A percentile compares a stretch with the other conserved stretches of the same genome.
Evolutionary conservation across 1,140 invertebrate genomes (phyloP).

Genomic region (Leguminivora glycinivorella): DNA sequence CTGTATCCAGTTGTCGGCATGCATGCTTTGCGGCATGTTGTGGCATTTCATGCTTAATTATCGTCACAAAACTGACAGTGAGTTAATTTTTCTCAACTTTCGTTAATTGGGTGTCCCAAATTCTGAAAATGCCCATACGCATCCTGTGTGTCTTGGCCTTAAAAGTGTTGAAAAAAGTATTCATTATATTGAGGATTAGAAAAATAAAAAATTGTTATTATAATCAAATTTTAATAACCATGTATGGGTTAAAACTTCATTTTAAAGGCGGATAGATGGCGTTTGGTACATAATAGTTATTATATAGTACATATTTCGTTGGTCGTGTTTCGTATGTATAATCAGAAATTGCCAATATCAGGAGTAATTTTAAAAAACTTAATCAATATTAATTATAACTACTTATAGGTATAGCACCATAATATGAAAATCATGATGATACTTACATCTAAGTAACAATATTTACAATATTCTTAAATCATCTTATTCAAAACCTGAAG

Average conservation of each 20-base stretch:
- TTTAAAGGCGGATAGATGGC: not conserved
- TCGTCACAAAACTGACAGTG: too few species aligned
- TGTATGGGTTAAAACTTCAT: not conserved
- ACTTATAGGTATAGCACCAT: not conserved
- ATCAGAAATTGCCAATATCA: not conserved
- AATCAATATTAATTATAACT: not conserved
- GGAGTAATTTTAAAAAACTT: not conserved
- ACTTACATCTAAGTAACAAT: conserved; percentile 1
- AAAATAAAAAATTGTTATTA: not conserved
- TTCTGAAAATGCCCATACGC: too few species aligned
- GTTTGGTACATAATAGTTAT: conserved; percentile 9
- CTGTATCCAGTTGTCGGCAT: too few species aligned
- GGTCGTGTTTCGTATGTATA: not conserved
- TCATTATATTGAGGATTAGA: not conserved
- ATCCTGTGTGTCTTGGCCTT: too few species aligned
- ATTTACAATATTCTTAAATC: not conserved
- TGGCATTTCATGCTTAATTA: too few species aligned
- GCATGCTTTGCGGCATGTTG: too few species aligned
- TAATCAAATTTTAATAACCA: conserved; percentile 4
- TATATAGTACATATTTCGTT: too few species aligned
- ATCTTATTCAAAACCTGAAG: not conserved
- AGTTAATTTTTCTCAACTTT: too few species aligned
- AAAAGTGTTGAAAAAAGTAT: too few species aligned
- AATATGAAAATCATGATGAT: conserved; percentile 6
- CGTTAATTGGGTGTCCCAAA: too few species aligned